Conservation (phyloP, 2,113 vertebrate species). For the Perca fluviatilis region DNA sequence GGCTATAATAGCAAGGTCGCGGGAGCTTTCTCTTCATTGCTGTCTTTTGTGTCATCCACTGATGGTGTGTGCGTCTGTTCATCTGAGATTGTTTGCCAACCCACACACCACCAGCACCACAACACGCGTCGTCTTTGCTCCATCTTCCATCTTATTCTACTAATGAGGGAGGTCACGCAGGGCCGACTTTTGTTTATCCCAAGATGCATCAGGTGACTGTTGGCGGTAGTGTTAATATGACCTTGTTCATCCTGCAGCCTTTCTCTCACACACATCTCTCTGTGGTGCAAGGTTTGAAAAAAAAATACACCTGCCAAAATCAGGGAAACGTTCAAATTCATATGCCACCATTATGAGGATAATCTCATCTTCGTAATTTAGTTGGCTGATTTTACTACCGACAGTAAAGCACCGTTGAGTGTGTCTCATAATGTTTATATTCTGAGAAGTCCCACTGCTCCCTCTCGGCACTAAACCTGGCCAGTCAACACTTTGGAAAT, state of each 20-base stretch:
- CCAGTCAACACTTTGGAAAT: constrained; percentile 53
- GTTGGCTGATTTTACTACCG: constrained; percentile 61
- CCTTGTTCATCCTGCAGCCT: constrained; percentile 10
- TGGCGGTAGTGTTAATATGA: constrained; percentile 35
- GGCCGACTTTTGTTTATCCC: constrained; percentile 69
- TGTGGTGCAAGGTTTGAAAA: not conserved
- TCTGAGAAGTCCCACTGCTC: constrained; percentile 64
- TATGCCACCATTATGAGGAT: constrained; percentile 51
- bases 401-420: constrained; percentile 62
- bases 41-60: constrained; percentile 31
- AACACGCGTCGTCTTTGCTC: constrained; percentile 25
- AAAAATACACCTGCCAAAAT: constrained; percentile 18
- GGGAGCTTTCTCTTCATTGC: constrained; percentile 8
- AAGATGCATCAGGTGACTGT: constrained; percentile 54
- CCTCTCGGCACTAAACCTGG: constrained; percentile 35
- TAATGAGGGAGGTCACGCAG: constrained; percentile 77
- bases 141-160: constrained; percentile 55
- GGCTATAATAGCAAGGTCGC: constrained; percentile 42
- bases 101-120: constrained; percentile 39
- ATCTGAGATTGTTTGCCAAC: constrained; percentile 35
- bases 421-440: constrained; percentile 75
- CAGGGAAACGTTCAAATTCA: constrained; percentile 43
- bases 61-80: constrained; percentile 12
- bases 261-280: not conserved
- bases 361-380: constrained; percentile 67